These are phyloP conservation scores for Brachylomia viminalis DNA, from an alignment of 2,888 invertebrate genomes.

Conservation along the genomic window DNA sequence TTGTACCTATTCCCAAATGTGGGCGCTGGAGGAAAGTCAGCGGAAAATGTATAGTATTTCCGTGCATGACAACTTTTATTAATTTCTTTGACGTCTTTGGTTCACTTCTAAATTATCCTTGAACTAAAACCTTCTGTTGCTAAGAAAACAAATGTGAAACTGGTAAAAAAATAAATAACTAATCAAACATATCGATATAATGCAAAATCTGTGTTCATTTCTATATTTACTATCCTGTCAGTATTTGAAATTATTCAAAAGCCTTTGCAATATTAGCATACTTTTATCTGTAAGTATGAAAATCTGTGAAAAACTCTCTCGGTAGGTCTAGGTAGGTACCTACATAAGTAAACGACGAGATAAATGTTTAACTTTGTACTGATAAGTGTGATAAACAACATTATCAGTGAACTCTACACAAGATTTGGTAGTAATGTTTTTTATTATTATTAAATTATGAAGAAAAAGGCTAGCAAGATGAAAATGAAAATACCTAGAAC, in stretches of 20 bases:
- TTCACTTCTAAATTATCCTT: background rate
- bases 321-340: constrained; percentile 25
- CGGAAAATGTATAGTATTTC: background rate
- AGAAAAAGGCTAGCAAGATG: background rate
- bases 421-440: constrained; percentile 35
- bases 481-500: background rate
- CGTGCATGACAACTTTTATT: background rate
- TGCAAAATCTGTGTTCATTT: background rate
- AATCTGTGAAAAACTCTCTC: constrained; percentile 41
- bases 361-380: constrained; percentile 57
- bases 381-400: constrained; percentile 62
- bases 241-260: background rate
- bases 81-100: too few relatives aligned
- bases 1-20: background rate
- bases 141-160: rapidly evolving
- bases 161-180: background rate
- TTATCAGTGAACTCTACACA: constrained; percentile 49
- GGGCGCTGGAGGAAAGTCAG: background rate
- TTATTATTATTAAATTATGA: constrained; percentile 25
- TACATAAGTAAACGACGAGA: constrained; percentile 49
- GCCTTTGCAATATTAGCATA: background rate
- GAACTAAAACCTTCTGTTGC: background rate
- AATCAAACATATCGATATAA: background rate
- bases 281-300: constrained; percentile 17
- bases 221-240: background rate